phyloP scores from a whole-genome alignment of 2,888 invertebrate genomes.

The Xylota sylvarum region DNA sequence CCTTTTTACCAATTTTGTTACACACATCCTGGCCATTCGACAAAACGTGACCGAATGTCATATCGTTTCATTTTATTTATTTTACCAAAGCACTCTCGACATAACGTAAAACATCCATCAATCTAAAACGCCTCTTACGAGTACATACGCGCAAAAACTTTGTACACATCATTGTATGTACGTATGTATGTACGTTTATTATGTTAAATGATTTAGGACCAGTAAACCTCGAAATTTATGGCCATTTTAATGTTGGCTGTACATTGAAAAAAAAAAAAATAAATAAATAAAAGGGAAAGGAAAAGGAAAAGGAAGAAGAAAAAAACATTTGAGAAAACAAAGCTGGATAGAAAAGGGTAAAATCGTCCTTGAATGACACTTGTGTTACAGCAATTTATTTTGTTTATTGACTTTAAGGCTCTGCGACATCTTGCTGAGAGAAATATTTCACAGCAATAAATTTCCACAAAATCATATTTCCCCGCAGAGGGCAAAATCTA shows the following conservation, averaged over 20 bases:
- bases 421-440: constrained; percentile 68
- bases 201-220: constrained; percentile 74
- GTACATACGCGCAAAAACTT: constrained; percentile 33
- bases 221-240: constrained; percentile 72
- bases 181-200: constrained; percentile 40
- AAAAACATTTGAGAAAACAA: constrained; percentile 49
- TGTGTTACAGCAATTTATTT: constrained; percentile 74
- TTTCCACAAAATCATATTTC: constrained; percentile 69
- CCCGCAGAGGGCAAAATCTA: constrained; percentile 49
- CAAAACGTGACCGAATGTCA: constrained; percentile 61
- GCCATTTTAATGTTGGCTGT: constrained; percentile 56
- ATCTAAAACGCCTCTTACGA: constrained; percentile 49
- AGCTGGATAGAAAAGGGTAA: constrained; percentile 52
- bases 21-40: constrained; percentile 2
- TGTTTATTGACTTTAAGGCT: constrained; percentile 75
- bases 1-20: constrained; percentile 9
- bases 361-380: constrained; percentile 71
- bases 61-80: constrained; percentile 60
- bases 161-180: constrained; percentile 11
- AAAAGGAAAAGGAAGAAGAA: constrained; percentile 3
- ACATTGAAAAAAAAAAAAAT: constrained; percentile 21
- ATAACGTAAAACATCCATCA: constrained; percentile 67
- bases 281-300: constrained; percentile 5
- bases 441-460: constrained; percentile 67
- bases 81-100: constrained; percentile 62